Evolutionary conservation across 2,888 invertebrate genomes (phyloP), one percentile per base, ranked within the genome.

Genomic region (Sphecodes monilicornis): DNA sequence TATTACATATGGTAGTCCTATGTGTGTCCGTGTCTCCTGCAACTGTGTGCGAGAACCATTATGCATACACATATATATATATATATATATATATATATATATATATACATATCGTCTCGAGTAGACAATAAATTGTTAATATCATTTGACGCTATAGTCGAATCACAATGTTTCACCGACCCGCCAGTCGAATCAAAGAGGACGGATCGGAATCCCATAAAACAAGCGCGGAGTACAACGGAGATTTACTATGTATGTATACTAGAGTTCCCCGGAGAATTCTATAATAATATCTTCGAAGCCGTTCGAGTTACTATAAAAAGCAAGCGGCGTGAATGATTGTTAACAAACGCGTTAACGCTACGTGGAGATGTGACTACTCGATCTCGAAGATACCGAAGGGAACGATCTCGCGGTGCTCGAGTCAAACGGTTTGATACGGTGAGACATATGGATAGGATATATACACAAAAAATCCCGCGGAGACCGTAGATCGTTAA

Each of bases 111-210:
- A 10, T 54, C 22, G 10, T 43, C 13, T 13, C n/a, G 26, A 69
- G 71, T 80, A 29, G 18, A 81, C 29, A 68, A 73, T 76, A 69
- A 82, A 22, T 54, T 43, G 43, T 43, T 54, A 54, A 64, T 32
- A 32, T 64, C 32, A 36, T 64, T 64, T 64, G 69, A 81, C 16
- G 50, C 78, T 89, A 85, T 16, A 39, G 77, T 88, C 78, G 83
- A 82, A 86, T 88, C 88, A 89, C 85, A 88, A 85, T 85, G 73
- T 76, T 78, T 82, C 78, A 78, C 78, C 76, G 81, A 78, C 72
- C 72, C 80, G 64, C 78, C 26, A 39, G 76, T 79, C 70, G 76
- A 79, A 68, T 46, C 78, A 60, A 54, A 76, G 66, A 29, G 84
- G 83, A 86, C 79, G 79, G 86, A 88, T 84, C 70, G 75, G 60